These are phyloP conservation scores for Cyclopterus lumpus DNA, from an alignment of 2,797 vertebrate species.

Conservation along the genomic window DNA sequence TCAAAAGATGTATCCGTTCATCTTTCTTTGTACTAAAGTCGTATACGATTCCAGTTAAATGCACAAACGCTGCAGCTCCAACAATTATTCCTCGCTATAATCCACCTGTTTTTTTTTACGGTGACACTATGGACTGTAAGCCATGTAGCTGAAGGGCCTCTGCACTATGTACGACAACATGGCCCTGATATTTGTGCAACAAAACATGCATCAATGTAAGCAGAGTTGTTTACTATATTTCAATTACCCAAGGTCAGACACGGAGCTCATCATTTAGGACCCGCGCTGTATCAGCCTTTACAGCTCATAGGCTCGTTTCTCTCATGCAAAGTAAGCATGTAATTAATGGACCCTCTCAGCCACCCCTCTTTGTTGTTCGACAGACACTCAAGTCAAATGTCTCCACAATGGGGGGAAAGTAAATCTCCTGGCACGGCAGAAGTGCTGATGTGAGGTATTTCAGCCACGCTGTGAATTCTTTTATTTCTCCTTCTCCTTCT, in stretches of 20 bases:
- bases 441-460: slow-evolving; percentile 82
- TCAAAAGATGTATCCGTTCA: not conserved
- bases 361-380: slow-evolving; percentile 83
- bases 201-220: slow-evolving; percentile 35
- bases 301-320: slow-evolving; percentile 77
- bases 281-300: slow-evolving; percentile 71
- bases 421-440: slow-evolving; percentile 78
- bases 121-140: not conserved
- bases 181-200: not conserved
- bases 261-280: slow-evolving; percentile 75
- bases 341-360: slow-evolving; percentile 83
- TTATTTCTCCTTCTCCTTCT: slow-evolving; percentile 43
- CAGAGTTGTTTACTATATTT: slow-evolving; percentile 72
- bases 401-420: slow-evolving; percentile 78
- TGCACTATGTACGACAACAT: slow-evolving; percentile 1
- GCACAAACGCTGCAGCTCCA: slow-evolving; percentile 30
- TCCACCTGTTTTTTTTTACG: slow-evolving; percentile 57
- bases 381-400: slow-evolving; percentile 84
- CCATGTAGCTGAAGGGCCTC: slow-evolving; percentile 12
- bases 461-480: slow-evolving; percentile 58
- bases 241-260: slow-evolving; percentile 81
- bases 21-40: not conserved
- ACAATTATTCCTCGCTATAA: not conserved
- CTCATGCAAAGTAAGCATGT: slow-evolving; percentile 84
- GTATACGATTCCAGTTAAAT: not conserved